Evolutionary conservation across 2,888 invertebrate genomes (phyloP).

Genomic region (Rotaria sp.): DNA sequence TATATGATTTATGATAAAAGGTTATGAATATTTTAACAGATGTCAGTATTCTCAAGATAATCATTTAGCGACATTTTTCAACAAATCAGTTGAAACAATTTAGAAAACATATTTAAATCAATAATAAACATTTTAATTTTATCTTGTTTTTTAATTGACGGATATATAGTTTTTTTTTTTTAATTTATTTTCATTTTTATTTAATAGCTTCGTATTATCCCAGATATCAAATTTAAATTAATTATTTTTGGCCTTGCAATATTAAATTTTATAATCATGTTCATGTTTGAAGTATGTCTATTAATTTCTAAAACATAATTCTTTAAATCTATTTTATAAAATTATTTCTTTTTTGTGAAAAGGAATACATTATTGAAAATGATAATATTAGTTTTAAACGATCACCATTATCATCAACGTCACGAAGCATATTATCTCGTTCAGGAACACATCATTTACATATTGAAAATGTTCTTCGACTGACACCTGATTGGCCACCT

Average conservation of each 20-base stretch:
- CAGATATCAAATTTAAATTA: not conserved
- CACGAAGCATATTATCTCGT: not conserved
- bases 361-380: conserved; percentile 19
- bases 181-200: not conserved
- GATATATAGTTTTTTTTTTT: too few relatives aligned
- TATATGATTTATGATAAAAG: too few relatives aligned
- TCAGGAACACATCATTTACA: not conserved
- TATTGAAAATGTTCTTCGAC: conserved; percentile 4
- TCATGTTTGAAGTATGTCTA: not conserved
- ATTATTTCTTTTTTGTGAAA: too few relatives aligned
- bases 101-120: too few relatives aligned
- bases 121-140: too few relatives aligned
- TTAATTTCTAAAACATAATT: too few relatives aligned
- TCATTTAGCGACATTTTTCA: not conserved
- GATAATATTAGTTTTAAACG: conserved; percentile 15
- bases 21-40: not conserved
- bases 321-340: too few relatives aligned
- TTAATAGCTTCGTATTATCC: not conserved
- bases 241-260: not conserved
- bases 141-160: too few relatives aligned
- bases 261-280: not conserved
- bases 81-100: too few relatives aligned
- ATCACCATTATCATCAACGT: not conserved
- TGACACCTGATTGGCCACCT: conserved; percentile 23
- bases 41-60: not conserved